These are phyloP conservation scores for Mixornis gularis DNA, from an alignment of 2,113 vertebrate species.

Conservation along the genomic window DNA sequence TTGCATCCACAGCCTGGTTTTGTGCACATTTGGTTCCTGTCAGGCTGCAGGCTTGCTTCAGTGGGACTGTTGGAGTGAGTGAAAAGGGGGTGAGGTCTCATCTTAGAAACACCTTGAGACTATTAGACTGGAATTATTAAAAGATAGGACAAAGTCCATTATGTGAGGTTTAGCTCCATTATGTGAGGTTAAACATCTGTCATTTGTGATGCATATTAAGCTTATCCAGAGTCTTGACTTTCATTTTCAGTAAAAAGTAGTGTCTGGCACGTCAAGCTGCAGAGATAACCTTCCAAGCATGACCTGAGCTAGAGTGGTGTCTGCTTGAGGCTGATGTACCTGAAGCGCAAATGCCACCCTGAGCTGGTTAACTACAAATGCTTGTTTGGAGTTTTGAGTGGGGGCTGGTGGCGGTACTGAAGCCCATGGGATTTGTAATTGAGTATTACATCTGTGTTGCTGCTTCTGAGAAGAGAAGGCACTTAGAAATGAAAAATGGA, in stretches of 20 bases:
- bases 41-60: background rate
- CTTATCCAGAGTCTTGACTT: background rate
- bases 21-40: background rate
- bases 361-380: background rate
- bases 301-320: background rate
- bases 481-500: background rate
- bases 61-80: background rate
- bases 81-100: background rate
- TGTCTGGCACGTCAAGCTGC: background rate
- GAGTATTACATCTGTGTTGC: background rate
- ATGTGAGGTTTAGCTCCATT: background rate
- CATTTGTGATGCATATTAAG: background rate
- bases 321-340: background rate
- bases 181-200: background rate
- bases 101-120: conserved; percentile 15
- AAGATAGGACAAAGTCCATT: background rate
- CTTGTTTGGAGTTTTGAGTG: background rate
- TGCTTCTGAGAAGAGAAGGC: background rate
- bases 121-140: background rate
- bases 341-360: background rate
- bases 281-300: background rate
- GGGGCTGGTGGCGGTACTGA: rapidly evolving
- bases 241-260: background rate
- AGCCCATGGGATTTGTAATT: background rate
- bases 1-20: background rate